These are phyloP conservation scores for Perccottus glenii DNA, from an alignment of 2,113 vertebrate species.

Conservation along the genomic window DNA sequence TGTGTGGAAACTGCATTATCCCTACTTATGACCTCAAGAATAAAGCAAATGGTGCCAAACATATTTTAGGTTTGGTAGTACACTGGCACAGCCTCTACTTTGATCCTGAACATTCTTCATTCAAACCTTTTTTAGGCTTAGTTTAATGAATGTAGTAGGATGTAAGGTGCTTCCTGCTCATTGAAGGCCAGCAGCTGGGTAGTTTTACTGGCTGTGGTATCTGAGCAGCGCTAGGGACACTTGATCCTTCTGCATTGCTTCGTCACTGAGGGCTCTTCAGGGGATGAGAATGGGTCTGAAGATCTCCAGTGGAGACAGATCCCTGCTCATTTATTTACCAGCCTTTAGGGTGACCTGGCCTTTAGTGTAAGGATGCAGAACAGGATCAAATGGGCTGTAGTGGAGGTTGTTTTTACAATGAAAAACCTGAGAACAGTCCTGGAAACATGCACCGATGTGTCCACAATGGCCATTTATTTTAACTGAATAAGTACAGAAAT, in stretches of 20 bases:
- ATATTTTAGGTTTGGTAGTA: too few species aligned
- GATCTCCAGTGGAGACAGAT: slow-evolving; percentile 64
- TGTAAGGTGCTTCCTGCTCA: slow-evolving; percentile 9
- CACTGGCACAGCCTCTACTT: background rate
- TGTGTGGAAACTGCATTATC: too few species aligned
- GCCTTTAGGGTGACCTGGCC: slow-evolving; percentile 54
- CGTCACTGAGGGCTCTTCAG: slow-evolving; percentile 70
- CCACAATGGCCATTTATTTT: slow-evolving; percentile 1
- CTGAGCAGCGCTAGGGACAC: slow-evolving; percentile 70
- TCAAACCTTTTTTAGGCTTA: background rate
- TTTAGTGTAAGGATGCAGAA: slow-evolving; percentile 28
- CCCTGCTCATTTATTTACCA: slow-evolving; percentile 79
- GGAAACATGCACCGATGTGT: background rate
- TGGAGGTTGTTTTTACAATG: slow-evolving; percentile 10
- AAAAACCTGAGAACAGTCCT: background rate
- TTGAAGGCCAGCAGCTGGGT: slow-evolving; percentile 54
- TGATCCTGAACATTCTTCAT: slow-evolving; percentile 10
- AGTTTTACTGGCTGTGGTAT: slow-evolving; percentile 71
- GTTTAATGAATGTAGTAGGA: slow-evolving; percentile 7
- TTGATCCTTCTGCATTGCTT: slow-evolving; percentile 60
- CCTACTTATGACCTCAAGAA: too few species aligned
- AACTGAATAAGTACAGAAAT: slow-evolving; percentile 3
- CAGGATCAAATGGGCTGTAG: slow-evolving; percentile 25
- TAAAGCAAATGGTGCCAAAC: too few species aligned
- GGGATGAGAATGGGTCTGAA: slow-evolving; percentile 69